Evolutionary conservation across 2,113 vertebrate genomes (phyloP).

Genomic region (Carollia perspicillata): DNA sequence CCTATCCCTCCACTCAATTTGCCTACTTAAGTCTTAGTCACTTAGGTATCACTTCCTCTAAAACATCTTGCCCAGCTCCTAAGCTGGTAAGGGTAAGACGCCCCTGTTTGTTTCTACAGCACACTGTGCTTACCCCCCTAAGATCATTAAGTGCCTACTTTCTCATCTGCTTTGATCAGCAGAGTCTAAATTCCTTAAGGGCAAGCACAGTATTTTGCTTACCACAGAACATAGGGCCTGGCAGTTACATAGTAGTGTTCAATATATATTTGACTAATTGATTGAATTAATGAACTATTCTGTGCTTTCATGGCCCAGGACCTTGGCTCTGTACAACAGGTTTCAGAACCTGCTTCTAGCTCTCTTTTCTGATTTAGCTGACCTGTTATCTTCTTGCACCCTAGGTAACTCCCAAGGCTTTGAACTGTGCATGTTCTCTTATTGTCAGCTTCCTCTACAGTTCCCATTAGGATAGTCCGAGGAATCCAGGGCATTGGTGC

Average conservation of each 20-base stretch:
- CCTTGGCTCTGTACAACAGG: not conserved
- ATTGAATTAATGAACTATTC: conserved; percentile 22
- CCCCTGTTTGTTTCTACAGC: not conserved
- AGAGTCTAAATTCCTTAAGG: not conserved
- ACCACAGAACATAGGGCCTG: not conserved
- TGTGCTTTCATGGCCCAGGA: not conserved
- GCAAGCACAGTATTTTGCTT: not conserved
- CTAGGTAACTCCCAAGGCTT: not conserved
- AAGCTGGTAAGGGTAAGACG: not conserved
- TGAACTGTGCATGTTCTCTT: not conserved
- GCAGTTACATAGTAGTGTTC: not conserved
- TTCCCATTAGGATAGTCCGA: not conserved
- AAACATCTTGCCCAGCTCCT: not conserved
- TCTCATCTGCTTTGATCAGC: not conserved
- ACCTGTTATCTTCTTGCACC: not conserved
- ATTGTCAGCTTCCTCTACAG: not conserved
- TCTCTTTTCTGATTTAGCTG: not conserved
- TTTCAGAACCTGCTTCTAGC: conserved; percentile 16
- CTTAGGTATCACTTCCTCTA: conserved; percentile 5
- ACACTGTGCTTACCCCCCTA: not conserved
- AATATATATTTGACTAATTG: not conserved
- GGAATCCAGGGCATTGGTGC: not conserved
- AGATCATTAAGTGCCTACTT: not conserved
- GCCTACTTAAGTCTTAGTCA: not conserved
- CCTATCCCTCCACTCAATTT: not conserved